Evolutionary conservation across 2,797 vertebrate species (phyloP).

Genomic region (Lagorchestes hirsutus): DNA sequence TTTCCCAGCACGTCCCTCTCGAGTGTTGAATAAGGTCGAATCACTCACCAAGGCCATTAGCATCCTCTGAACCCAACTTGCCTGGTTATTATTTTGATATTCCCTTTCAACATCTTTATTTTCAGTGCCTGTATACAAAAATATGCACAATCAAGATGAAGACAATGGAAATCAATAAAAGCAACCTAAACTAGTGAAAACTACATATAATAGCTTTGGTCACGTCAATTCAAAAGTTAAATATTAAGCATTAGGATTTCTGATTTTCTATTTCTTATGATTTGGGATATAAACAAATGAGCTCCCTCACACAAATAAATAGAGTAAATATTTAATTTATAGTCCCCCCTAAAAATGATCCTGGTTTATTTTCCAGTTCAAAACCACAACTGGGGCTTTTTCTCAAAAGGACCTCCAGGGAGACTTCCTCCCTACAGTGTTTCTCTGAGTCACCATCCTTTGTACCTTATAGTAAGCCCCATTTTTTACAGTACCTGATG

Average conservation of each 20-base stretch:
- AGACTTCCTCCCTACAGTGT: neutral
- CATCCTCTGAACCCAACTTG: slow-evolving; percentile 97
- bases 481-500: neutral
- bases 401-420: neutral
- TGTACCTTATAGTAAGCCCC: neutral
- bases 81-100: slow-evolving; percentile 89
- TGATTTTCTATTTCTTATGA: neutral
- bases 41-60: slow-evolving; percentile 94
- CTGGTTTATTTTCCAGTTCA: neutral
- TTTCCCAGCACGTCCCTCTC: slow-evolving; percentile 97
- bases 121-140: slow-evolving; percentile 87
- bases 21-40: slow-evolving; percentile 93
- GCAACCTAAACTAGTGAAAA: neutral
- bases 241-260: slow-evolving; percentile 10
- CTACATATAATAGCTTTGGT: neutral
- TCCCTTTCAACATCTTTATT: slow-evolving; percentile 87
- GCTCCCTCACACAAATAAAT: neutral
- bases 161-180: neutral
- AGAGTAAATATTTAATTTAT: neutral
- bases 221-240: neutral
- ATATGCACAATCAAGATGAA: neutral
- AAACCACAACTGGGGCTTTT: neutral
- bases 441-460: neutral
- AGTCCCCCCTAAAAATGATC: slow-evolving; percentile 24
- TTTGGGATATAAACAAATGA: neutral